Evolutionary conservation across 2,797 vertebrate species (phyloP), one percentile per base, ranked within the genome.

Genomic region (Gobio occitaniae): DNA sequence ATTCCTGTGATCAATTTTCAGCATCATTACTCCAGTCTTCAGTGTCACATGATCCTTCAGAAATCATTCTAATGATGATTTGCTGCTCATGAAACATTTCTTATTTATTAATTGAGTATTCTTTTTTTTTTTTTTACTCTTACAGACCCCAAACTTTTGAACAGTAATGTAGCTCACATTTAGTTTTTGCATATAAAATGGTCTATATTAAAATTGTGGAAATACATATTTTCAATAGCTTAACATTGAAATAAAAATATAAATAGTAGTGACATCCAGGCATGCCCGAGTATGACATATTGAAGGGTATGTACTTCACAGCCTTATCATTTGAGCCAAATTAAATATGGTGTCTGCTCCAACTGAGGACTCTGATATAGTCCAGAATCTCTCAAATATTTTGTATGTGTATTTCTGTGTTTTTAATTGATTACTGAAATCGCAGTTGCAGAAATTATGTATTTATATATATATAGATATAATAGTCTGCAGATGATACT

Each of bases 121-220:
- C 0, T 21, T 56, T 10, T 1, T 9, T 8, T 21, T 3, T 21
- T 9, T 8, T 21, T 3, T 21, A 9, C 10, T 41, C 17, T 6
- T 41, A 41, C 36, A 11, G 17, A 12, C 32, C 3, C 6, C 16
- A 69, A 41, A 41, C 16, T 38, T 59, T 59, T n/a, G 21, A n/a
- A 59, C 3, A 3, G 1, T 17, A 52, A 52, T 52, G 50, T 32
- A 66, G 2, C 29, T 17, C 13, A 36, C 50, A 17, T 52, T 8
- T 29, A 63, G 6, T 29, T 63, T 63, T 25, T 61, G 21, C 10
- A 65, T 13, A 16, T 16, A 50, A 50, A 50, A 50, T 32, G 3
- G 15, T 65, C 2, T 32, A 16, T 5, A 32, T 15, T 29, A 65
- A 65, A 65, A 25, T 29, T 29, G 11, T 63, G 25, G 12, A 63